Conservation (phyloP, 2,797 vertebrate species). For the Momotus momota region DNA sequence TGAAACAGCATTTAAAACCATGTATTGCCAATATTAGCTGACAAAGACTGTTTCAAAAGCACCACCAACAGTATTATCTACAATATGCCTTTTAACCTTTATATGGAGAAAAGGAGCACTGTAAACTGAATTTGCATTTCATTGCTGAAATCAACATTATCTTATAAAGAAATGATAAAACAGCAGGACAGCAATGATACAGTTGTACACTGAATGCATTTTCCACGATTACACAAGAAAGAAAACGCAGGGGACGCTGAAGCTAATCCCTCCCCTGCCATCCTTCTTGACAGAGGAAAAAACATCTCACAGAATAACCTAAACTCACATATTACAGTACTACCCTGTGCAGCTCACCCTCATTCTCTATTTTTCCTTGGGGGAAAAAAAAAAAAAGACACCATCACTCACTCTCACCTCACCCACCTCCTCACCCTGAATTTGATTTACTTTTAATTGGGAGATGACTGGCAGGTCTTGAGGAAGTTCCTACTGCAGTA, state of each 20-base stretch:
- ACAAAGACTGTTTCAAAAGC: conserved; percentile 31
- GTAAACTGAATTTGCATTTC: conserved; percentile 66
- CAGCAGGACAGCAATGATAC: conserved; percentile 63
- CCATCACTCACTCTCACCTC: no score
- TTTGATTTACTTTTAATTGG: not conserved
- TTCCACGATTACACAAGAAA: conserved; percentile 35
- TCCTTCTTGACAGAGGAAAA: conserved; percentile 7
- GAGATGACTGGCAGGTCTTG: not conserved
- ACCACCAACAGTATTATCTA: conserved; percentile 12
- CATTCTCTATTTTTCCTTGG: not conserved
- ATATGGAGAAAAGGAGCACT: not conserved
- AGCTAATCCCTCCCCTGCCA: conserved; percentile 22
- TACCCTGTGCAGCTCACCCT: not conserved
- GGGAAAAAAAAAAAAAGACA: not conserved
- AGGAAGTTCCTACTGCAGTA: not conserved
- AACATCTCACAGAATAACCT: not conserved
- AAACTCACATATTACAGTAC: not conserved
- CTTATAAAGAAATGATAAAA: conserved; percentile 70
- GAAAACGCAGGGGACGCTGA: conserved; percentile 21
- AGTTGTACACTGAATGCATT: conserved; percentile 44
- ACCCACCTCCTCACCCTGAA: not conserved
- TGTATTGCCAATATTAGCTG: not conserved
- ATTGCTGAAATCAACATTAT: conserved; percentile 58
- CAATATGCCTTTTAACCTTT: conserved; percentile 52
- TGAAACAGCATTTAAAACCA: not conserved